Conservation (phyloP, 2,113 vertebrate genomes). For the Calypte anna region DNA sequence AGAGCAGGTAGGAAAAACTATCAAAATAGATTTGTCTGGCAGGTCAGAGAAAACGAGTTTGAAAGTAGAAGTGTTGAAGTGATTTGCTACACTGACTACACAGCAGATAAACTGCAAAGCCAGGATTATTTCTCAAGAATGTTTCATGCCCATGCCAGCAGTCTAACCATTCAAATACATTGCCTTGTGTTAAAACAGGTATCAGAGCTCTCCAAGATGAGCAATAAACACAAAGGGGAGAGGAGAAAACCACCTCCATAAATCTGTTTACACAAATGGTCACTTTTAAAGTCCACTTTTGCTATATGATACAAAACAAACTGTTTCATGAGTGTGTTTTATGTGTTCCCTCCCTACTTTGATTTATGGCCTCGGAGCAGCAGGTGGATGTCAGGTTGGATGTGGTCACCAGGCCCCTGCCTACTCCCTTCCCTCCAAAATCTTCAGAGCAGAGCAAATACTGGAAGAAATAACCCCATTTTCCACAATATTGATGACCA, state of each 20-base stretch:
- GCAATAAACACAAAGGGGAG: not conserved
- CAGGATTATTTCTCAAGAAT: not conserved
- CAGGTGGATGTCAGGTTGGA: not conserved
- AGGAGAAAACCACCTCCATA: not conserved
- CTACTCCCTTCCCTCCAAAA: not conserved
- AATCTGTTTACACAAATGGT: slow-evolving; percentile 16
- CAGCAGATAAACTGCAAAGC: not conserved
- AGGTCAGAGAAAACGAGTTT: not conserved
- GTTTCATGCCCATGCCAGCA: not conserved
- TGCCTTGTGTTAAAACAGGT: not conserved
- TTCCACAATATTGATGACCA: not conserved
- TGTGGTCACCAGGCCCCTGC: not conserved
- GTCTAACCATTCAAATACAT: not conserved
- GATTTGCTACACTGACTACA: not conserved
- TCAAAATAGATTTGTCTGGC: not conserved
- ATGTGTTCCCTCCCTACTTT: not conserved
- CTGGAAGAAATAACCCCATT: not conserved
- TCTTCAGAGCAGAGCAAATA: not conserved
- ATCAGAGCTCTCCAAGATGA: not conserved
- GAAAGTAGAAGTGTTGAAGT: not conserved
- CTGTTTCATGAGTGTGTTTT: not conserved
- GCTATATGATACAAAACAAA: not conserved
- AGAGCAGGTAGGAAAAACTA: not conserved
- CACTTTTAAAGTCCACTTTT: slow-evolving; percentile 19
- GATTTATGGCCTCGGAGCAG: not conserved